Evolutionary conservation across 1,140 invertebrate genomes (phyloP).

Genomic region (Contarinia nasturtii): DNA sequence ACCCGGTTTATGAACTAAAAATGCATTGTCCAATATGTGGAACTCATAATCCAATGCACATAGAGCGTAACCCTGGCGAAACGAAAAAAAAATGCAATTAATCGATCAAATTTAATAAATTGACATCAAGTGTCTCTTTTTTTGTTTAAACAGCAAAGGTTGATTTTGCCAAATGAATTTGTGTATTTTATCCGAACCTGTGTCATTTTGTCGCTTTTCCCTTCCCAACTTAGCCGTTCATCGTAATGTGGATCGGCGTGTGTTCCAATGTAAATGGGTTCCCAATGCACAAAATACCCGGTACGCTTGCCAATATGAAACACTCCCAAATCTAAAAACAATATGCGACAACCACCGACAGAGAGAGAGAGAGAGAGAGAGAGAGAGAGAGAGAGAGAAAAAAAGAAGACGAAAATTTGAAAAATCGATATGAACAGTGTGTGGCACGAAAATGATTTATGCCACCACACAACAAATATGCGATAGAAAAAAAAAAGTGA

Average conservation of each 20-base stretch:
- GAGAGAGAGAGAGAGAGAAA: background rate
- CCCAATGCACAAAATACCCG: constrained; percentile 68
- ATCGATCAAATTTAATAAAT: constrained; percentile 2
- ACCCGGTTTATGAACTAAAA: constrained; percentile 70
- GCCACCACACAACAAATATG: background rate
- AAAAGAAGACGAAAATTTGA: background rate
- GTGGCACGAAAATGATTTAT: background rate
- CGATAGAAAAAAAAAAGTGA: background rate
- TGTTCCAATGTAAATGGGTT: constrained; percentile 76
- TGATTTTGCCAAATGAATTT: background rate
- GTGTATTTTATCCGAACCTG: constrained; percentile 42
- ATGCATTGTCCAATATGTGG: constrained; percentile 75
- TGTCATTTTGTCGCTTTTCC: constrained; percentile 85
- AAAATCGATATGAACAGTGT: background rate
- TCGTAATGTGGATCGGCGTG: constrained; percentile 76
- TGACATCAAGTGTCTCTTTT: background rate
- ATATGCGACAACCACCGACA: background rate
- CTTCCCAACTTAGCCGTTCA: constrained; percentile 72
- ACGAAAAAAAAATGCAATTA: background rate
- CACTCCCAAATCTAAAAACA: constrained; percentile 40
- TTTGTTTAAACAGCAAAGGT: background rate
- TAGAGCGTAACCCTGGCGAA: constrained; percentile 56
- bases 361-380: background rate
- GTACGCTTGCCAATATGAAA: constrained; percentile 70
- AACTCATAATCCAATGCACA: constrained; percentile 80